Conservation (phyloP, 2,113 vertebrate species). For the Formicarius rufipectus region DNA sequence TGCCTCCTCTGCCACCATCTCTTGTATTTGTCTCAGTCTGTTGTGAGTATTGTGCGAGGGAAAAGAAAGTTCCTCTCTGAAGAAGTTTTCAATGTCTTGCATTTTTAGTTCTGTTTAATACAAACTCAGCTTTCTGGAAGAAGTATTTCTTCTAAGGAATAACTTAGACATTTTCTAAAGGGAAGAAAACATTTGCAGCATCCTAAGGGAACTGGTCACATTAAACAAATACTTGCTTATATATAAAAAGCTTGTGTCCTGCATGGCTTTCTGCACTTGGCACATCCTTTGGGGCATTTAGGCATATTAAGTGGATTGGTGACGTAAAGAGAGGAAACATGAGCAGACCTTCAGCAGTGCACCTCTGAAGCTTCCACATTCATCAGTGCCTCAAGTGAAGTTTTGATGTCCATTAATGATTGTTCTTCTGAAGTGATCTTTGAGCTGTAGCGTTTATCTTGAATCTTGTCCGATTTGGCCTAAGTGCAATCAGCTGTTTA, state of each 20-base stretch:
- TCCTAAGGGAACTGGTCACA: not conserved
- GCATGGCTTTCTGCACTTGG: not conserved
- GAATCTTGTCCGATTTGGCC: not conserved
- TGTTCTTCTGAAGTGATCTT: not conserved
- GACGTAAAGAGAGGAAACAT: not conserved
- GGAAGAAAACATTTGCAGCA: not conserved
- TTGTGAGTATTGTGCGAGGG: not conserved
- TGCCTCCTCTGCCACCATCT: not conserved
- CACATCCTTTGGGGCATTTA: not conserved
- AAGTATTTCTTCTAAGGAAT: not conserved
- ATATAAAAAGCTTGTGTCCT: not conserved
- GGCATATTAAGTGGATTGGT: not conserved
- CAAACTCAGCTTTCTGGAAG: not conserved
- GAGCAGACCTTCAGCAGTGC: not conserved
- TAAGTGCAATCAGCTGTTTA: not conserved
- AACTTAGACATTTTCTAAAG: not conserved
- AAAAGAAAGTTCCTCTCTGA: not conserved
- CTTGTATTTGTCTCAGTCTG: not conserved
- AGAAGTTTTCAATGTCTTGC: not conserved
- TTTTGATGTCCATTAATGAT: not conserved
- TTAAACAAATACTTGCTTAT: not conserved
- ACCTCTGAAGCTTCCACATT: not conserved
- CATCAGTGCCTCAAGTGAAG: not conserved
- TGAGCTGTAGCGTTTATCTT: not conserved
- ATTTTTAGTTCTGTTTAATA: not conserved